Conservation (phyloP, 30 jellyfish, hydroid and myxozoan genomes). For the Aurelia coerulea region DNA sequence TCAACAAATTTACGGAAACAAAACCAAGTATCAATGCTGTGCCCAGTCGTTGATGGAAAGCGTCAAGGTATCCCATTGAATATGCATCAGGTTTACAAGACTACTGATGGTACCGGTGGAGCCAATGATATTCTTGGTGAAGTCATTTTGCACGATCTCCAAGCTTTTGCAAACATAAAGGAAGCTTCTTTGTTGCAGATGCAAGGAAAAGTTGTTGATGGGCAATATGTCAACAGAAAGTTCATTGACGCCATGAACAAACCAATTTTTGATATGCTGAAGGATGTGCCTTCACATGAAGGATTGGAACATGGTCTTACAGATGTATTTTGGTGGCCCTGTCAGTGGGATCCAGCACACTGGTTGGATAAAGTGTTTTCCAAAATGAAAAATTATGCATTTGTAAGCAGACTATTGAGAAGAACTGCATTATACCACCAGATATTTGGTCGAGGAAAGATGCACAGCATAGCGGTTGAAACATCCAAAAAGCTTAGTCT, state of each 20-base stretch:
- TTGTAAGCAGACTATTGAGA: conserved; percentile 15
- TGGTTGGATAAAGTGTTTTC: conserved; percentile 48
- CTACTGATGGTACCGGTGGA: conserved; percentile 46
- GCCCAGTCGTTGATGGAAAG: conserved; percentile 46
- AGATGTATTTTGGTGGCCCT: conserved; percentile 48
- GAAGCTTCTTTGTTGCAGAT: conserved; percentile 2
- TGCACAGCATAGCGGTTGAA: conserved; percentile 31
- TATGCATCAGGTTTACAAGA: conserved; percentile 10
- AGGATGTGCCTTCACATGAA: too few relatives aligned
- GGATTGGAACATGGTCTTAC: not conserved
- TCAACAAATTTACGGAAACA: conserved; percentile 15
- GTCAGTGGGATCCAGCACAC: conserved; percentile 48
- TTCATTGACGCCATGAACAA: conserved; percentile 10
- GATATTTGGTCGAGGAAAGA: conserved; percentile 29
- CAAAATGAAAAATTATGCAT: conserved; percentile 2
- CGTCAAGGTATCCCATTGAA: conserved; percentile 19
- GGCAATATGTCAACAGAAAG: not conserved
- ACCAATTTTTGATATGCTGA: conserved; percentile 8
- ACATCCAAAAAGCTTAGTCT: conserved; percentile 23
- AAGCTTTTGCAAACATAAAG: not conserved
- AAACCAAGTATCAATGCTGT: conserved; percentile 33
- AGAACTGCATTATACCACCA: conserved; percentile 31
- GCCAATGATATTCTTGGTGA: conserved; percentile 14
- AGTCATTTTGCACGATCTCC: not conserved
- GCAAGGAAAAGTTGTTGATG: conserved; percentile 33